A percentile compares a stretch with the other conserved stretches of the same genome.
These are phyloP conservation scores for Hyles euphorbiae DNA, from an alignment of 1,140 invertebrate species.

Conservation along the genomic window DNA sequence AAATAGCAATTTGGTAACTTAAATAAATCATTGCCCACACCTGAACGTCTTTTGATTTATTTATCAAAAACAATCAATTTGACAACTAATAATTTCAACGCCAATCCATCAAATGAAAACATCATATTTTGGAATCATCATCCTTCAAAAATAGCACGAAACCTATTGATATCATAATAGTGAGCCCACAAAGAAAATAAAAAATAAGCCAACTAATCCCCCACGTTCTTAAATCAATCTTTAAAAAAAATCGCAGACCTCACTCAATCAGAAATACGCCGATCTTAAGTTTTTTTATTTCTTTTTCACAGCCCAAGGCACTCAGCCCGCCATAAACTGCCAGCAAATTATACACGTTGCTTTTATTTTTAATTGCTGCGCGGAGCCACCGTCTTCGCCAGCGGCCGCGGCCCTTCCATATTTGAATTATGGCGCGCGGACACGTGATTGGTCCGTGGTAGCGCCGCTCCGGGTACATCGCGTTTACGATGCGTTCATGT, in stretches of 20 bases:
- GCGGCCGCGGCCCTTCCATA: slow-evolving; percentile 55
- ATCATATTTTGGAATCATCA: too few species aligned
- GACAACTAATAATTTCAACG: too few species aligned
- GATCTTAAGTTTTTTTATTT: slow-evolving; percentile 53
- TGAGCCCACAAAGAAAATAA: too few species aligned
- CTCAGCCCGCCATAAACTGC: slow-evolving; percentile 48
- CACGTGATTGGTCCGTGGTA: slow-evolving; percentile 64
- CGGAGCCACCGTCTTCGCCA: slow-evolving; percentile 63
- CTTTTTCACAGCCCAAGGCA: slow-evolving; percentile 43
- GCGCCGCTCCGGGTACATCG: slow-evolving; percentile 40
- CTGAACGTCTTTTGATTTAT: too few species aligned
- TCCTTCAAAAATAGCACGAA: too few species aligned
- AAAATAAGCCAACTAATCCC: too few species aligned
- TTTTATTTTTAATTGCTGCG: slow-evolving; percentile 72
- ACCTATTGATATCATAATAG: too few species aligned
- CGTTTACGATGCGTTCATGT: slow-evolving; percentile 47
- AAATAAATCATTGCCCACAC: too few species aligned
- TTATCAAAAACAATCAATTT: too few species aligned
- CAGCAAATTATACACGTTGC: slow-evolving; percentile 64
- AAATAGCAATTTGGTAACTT: too few species aligned
- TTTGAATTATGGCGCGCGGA: slow-evolving; percentile 67
- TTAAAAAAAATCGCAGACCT: slow-evolving; percentile 23
- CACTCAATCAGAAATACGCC: slow-evolving; percentile 62
- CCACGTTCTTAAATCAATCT: too few species aligned
- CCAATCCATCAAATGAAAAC: too few species aligned